Evolutionary conservation across 2,113 vertebrate species (phyloP), one percentile per base, ranked within the genome.

Genomic region (Micromys minutus): DNA sequence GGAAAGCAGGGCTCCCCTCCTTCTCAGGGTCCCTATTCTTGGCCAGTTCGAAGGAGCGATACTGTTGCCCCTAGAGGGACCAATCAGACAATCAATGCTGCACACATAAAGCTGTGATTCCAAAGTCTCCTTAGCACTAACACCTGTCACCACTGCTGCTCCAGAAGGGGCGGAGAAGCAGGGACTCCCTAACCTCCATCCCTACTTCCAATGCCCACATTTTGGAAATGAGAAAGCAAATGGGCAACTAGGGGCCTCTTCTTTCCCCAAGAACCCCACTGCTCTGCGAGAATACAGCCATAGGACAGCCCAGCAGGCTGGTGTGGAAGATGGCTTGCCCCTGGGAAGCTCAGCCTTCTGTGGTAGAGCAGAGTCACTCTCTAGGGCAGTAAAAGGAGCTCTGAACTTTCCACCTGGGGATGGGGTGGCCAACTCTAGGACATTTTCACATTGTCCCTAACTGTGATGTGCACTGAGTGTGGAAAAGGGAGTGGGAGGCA

Each of bases 1-100:
- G 99, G 95, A 99, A 99, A 67, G 98, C 98, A 0, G 95, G n/a
- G 42, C 99, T 98, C 69, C 99, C 99, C 89, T 99, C 99, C 5
- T 99, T 99, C 97, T 99, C 99, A 0, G 98, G 99, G 95, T 99
- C 99, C 2, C 98, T 98, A 31, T 99, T 99, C 98, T 99, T 99
- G 84, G 99, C 99, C 47, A 99, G 97, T 97, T 99, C 99, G 12
- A 99, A 99, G 63, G 99, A 99, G 61, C 89, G 98, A 65, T 99
- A 99, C 17, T 97, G 99, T 98, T 99, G 99, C 63, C 99, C 99
- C 99, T 99, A 39, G 59, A 97, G 91, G 74, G 95, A 92, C 77
- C 96, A 95, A 52, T 76, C 31, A 61, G 74, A 93, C 47, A 47
- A 19, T 96, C 77, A 96, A 7, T 15, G n/a, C 45, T 47, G 24